Base-by-base conservation (phyloP, 2,888 invertebrate genomes). In the Megalurothrips usitatus region DNA sequence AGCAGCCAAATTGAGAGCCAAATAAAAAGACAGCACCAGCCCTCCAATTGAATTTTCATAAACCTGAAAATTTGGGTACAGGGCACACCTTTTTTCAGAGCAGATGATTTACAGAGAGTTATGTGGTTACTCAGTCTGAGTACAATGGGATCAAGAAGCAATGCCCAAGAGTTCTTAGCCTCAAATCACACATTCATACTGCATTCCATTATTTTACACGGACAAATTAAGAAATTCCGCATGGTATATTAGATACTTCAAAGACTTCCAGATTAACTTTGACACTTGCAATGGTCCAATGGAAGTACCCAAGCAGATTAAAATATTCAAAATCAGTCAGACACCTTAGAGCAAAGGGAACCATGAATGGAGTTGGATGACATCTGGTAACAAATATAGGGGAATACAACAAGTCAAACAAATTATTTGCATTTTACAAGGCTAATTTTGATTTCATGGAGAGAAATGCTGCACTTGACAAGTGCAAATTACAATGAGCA, bases 401-500 rank as follows among this genome's bases (percentile, higher is more conserved):
- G 4, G 68, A 75, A 26, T 75, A 75, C 26, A 68, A 75, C 12
- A 26, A 26, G 9, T 26, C 23, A 26, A 75, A 75, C 11, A 10
- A 23, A 26, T 75, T 23, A 75, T 26, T 75, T 75, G 68, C 58
- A 58, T 58, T 75, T 75, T 75, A 75, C 26, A 26, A 75, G 0
- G 26, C 23, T 75, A 75, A 75, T 75, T 75, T 75, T 75, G 68
- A 75, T 75, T 75, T 75, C 26, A 12, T 26, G 12, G 9, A 26
- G 68, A 26, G 26, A 75, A 75, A 75, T 75, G 23, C 12, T 23
- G 26, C 68, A 26, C 12, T 19, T 58, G 10, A 58, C 58, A 58
- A 19, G 58, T 58, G 58, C 58, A 75, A 23, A 75, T 58, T 58
- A 19, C 68, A 26, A n/a, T 75, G 68, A 75, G 68, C 68, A 75